Conservation (phyloP, 2,888 invertebrate genomes). For the Eucera pruinosa region DNA sequence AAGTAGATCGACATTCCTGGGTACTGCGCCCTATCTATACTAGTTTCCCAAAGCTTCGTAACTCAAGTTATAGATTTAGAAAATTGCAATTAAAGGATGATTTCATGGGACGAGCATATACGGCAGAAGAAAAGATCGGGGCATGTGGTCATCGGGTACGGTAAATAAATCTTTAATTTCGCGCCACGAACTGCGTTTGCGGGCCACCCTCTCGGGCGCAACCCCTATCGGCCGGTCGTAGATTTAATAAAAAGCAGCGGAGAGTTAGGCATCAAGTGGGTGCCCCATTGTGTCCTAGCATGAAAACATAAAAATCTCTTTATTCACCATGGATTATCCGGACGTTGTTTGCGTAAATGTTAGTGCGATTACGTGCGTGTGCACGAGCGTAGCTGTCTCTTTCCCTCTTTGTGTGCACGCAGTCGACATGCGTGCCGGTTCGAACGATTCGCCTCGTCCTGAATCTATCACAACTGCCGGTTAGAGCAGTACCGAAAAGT, state of each 20-base stretch:
- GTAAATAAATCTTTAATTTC: conserved; percentile 80
- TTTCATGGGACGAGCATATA: not conserved
- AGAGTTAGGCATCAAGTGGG: conserved; percentile 82
- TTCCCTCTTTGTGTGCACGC: not conserved
- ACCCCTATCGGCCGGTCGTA: conserved; percentile 66
- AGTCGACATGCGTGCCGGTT: conserved; percentile 49
- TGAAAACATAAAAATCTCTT: conserved; percentile 84
- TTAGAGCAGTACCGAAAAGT: conserved; percentile 65
- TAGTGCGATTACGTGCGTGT: conserved; percentile 61
- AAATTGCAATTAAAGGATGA: not conserved
- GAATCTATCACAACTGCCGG: conserved; percentile 70
- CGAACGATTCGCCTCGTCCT: conserved; percentile 55
- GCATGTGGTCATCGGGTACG: conserved; percentile 66
- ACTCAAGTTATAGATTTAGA: too few species aligned
- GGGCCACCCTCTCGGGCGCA: conserved; percentile 37
- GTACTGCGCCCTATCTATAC: too few species aligned
- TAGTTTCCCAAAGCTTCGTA: too few species aligned
- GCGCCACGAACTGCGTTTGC: conserved; percentile 56
- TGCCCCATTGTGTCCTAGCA: conserved; percentile 82
- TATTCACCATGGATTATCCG: conserved; percentile 83
- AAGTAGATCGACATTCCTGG: too few species aligned
- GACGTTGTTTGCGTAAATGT: conserved; percentile 64
- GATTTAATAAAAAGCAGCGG: conserved; percentile 82
- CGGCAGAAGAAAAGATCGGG: not conserved
- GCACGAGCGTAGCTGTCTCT: conserved; percentile 14